Evolutionary conservation across 2,113 vertebrate species (phyloP), one percentile per base, ranked within the genome.

Genomic region (Ceyx margarethae): DNA sequence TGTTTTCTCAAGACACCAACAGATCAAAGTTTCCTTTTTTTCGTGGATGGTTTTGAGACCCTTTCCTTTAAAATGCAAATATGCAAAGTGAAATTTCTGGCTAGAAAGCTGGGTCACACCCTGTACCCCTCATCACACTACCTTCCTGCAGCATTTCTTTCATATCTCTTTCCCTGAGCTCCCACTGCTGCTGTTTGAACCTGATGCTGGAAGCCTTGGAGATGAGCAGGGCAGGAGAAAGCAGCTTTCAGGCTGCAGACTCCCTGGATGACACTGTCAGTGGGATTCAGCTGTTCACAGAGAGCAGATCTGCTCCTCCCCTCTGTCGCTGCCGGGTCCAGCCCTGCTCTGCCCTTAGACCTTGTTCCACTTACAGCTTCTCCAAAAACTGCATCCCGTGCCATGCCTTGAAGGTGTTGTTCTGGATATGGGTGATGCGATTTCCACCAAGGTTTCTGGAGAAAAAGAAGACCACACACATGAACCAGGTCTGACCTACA

Each of bases 321-420:
- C 13, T 3, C 26, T 29, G 43, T 42, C 50, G 2, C 50, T 5
- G 18, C 1, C 1, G 31, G 31, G 8, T 31, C 56, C 23, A 0
- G 0, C 43, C 54, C 73, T 20, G 5, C 54, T 28, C 26, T 26
- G 5, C 54, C 54, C 57, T 68, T 9, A 61, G 29, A 57, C 65
- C 46, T 31, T 45, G 46, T 50, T 46, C 61, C 40, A 97, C 96
- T 97, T 94, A 96, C 92, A 98, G 10, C 25, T 93, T 83, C 40
- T 90, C 74, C 57, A 97, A 88, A 92, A 97, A 97, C 77, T 81
- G 90, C 94, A 96, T 86, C 67, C 95, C 79, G 3, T 97, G 97
- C 97, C 96, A 96, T 21, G 97, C 66, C 76, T 91, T 74, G 90
- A 97, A 98, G 13, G 95, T 86, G 29, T 85, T 53, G 3, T 93